Evolutionary conservation across 2,888 invertebrate species (phyloP).

Genomic region (Torymus tubicola): DNA sequence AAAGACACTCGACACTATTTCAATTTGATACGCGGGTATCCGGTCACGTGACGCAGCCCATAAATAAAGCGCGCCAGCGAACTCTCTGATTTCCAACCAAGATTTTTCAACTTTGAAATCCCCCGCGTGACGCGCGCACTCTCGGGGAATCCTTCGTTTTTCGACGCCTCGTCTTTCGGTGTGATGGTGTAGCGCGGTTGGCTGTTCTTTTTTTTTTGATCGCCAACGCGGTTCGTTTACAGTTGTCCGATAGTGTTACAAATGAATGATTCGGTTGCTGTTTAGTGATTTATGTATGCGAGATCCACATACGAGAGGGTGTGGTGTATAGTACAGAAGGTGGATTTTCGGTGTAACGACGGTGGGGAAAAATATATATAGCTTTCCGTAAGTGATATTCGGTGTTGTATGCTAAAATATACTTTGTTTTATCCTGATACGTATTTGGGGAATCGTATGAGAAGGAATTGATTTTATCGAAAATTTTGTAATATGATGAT

Average conservation of each 20-base stretch:
- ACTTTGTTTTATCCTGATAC: too few relatives aligned
- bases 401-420: too few relatives aligned
- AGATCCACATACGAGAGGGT: too few relatives aligned
- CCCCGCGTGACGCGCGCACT: not conserved
- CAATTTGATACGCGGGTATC: conserved; percentile 54
- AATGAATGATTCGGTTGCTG: conserved; percentile 29
- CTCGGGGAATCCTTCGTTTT: not conserved
- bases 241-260: conserved; percentile 24
- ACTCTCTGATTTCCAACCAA: conserved; percentile 50
- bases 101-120: conserved; percentile 28
- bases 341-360: too few relatives aligned
- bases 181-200: too few relatives aligned
- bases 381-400: too few relatives aligned
- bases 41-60: conserved; percentile 49
- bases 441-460: too few relatives aligned
- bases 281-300: conserved; percentile 10
- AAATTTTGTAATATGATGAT: too few relatives aligned
- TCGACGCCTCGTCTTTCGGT: too few relatives aligned
- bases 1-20: conserved; percentile 51
- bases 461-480: too few relatives aligned
- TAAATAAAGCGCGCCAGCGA: conserved; percentile 35
- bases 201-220: not conserved
- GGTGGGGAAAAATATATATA: too few relatives aligned
- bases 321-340: too few relatives aligned
- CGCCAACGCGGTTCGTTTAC: conserved; percentile 5